Percentiles rank a stretch among this genome's conserved stretches.
Evolutionary conservation across 2,888 invertebrate species (phyloP).

Genomic region (Synergus laeviventris): DNA sequence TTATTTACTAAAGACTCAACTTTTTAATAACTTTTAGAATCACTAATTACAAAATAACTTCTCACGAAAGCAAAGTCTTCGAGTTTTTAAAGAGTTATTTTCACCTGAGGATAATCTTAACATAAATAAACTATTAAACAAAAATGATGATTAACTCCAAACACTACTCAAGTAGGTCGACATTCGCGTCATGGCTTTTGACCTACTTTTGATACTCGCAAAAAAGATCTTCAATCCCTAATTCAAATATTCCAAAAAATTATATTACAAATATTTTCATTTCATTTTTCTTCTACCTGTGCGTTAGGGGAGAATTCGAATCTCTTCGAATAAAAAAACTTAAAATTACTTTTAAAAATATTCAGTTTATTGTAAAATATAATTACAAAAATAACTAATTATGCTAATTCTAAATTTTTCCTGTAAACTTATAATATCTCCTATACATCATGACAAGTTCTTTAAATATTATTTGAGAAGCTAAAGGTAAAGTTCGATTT

Average conservation of each 20-base stretch:
- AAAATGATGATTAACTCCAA: slow-evolving; percentile 53
- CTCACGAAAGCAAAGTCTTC: neutral
- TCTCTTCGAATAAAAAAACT: neutral
- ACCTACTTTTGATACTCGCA: slow-evolving; percentile 62
- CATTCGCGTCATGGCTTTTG: slow-evolving; percentile 59
- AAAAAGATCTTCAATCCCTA: slow-evolving; percentile 55
- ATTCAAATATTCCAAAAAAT: slow-evolving; percentile 56
- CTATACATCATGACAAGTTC: slow-evolving; percentile 28
- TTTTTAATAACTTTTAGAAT: neutral
- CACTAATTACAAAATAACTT: neutral
- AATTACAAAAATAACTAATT: neutral
- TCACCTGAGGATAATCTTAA: neutral
- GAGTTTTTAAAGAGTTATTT: neutral
- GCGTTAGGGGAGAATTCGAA: no score
- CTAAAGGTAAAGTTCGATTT: slow-evolving; percentile 32
- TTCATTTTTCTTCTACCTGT: neutral
- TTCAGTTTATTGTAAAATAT: neutral
- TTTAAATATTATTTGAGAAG: slow-evolving; percentile 21
- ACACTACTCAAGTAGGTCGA: slow-evolving; percentile 55
- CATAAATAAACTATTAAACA: slow-evolving; percentile 43
- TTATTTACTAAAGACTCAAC: no score
- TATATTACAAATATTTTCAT: neutral
- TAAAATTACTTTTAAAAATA: neutral
- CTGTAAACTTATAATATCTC: slow-evolving; percentile 33
- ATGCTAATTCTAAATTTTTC: slow-evolving; percentile 15